phyloP scores from a whole-genome alignment of 2,797 vertebrate species.

The Acestrorhynchus altus region DNA sequence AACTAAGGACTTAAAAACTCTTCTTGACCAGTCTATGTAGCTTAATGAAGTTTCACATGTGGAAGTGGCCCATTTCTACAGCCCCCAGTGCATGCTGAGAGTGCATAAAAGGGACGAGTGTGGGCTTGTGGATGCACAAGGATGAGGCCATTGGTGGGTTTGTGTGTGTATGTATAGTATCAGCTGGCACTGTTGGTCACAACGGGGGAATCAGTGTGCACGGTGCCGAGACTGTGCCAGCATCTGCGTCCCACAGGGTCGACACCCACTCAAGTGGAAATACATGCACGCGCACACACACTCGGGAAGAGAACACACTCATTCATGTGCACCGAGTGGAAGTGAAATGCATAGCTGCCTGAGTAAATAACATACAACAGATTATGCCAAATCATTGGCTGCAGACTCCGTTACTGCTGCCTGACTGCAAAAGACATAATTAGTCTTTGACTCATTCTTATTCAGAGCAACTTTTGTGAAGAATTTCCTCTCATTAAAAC shows the following conservation, averaged over 20 bases:
- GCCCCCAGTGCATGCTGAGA: conserved; percentile 1
- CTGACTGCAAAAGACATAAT: conserved; percentile 48
- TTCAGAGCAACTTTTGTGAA: conserved; percentile 38
- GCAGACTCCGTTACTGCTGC: conserved; percentile 51
- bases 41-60: neutral
- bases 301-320: conserved; percentile 32
- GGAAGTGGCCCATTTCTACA: neutral
- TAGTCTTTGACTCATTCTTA: conserved; percentile 51
- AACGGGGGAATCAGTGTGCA: conserved; percentile 15
- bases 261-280: conserved; percentile 44
- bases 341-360: conserved; percentile 48
- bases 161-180: conserved; percentile 21
- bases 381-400: conserved; percentile 43
- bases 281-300: neutral
- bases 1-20: neutral
- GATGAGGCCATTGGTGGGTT: neutral
- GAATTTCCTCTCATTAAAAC: conserved; percentile 39
- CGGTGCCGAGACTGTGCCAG: conserved; percentile 39
- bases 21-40: neutral
- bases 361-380: conserved; percentile 48
- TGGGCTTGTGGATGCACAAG: conserved; percentile 1
- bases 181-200: conserved; percentile 40
- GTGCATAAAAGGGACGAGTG: conserved; percentile 17
- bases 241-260: conserved; percentile 37
- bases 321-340: conserved; percentile 48